phyloP scores from a whole-genome alignment of 1,140 invertebrate species.

The Zaprionus tsacasi region DNA sequence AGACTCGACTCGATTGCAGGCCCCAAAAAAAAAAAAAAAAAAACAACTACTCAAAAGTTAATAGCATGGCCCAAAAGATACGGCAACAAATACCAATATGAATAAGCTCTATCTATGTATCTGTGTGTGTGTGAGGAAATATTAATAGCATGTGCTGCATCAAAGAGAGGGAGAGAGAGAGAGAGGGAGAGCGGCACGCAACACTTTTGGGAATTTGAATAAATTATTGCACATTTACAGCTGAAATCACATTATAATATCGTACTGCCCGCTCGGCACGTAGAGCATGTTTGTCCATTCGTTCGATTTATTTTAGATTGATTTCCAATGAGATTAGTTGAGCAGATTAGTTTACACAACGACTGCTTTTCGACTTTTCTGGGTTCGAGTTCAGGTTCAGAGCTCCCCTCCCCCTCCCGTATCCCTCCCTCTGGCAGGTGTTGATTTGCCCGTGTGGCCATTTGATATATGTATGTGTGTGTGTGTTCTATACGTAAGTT shows the following conservation, averaged over 20 bases:
- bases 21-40: not conserved
- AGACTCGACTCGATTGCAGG: conserved; percentile 40
- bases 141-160: conserved; percentile 66
- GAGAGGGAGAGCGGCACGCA: conserved; percentile 17
- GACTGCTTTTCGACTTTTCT: conserved; percentile 7
- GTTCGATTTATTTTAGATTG: conserved; percentile 75
- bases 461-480: conserved; percentile 39
- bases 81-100: conserved; percentile 16
- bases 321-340: conserved; percentile 76
- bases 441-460: conserved; percentile 57
- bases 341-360: conserved; percentile 58
- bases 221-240: conserved; percentile 82
- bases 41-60: conserved; percentile 52
- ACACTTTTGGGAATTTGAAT: conserved; percentile 78
- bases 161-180: no score
- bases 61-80: conserved; percentile 66
- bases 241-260: conserved; percentile 73
- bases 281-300: conserved; percentile 58
- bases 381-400: conserved; percentile 24
- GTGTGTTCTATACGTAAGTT: conserved; percentile 34
- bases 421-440: conserved; percentile 41
- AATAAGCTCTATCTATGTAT: no score
- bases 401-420: not conserved
- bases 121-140: conserved; percentile 60
- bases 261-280: conserved; percentile 33